A percentile compares a stretch with the other conserved stretches of the same genome.
These are phyloP conservation scores for Drosophila kuntzei DNA, from an alignment of 2,888 invertebrate species.

Conservation along the genomic window DNA sequence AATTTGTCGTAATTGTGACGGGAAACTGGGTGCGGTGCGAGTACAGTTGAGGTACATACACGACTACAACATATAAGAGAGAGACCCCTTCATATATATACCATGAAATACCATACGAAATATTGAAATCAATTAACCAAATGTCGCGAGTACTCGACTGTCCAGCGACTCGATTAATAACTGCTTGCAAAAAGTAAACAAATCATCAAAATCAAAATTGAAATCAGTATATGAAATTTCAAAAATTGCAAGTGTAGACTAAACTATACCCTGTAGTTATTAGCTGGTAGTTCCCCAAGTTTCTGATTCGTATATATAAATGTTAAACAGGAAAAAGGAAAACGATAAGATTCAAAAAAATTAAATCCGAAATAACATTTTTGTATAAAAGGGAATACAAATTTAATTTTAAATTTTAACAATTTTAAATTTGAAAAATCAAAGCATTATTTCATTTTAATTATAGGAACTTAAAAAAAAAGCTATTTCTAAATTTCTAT, in stretches of 20 bases:
- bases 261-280: conserved; percentile 21
- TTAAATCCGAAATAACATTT: too few species aligned
- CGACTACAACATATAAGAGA: conserved; percentile 3
- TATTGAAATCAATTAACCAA: conserved; percentile 79
- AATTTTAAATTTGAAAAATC: too few species aligned
- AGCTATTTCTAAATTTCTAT: too few species aligned
- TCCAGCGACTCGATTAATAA: conserved; percentile 59
- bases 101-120: conserved; percentile 8
- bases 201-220: conserved; percentile 48
- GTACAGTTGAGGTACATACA: conserved; percentile 14
- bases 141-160: conserved; percentile 73
- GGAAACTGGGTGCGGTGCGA: conserved; percentile 19
- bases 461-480: too few species aligned
- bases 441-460: too few species aligned
- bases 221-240: conserved; percentile 40
- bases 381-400: too few species aligned
- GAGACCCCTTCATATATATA: neutral
- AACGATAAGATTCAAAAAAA: too few species aligned
- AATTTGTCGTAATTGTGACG: conserved; percentile 73
- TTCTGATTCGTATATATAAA: too few species aligned
- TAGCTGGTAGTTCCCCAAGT: too few species aligned
- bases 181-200: conserved; percentile 59
- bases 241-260: conserved; percentile 11
- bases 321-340: too few species aligned
- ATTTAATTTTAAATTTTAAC: too few species aligned